Evolutionary conservation across 2,888 invertebrate genomes (phyloP).

Genomic region (Melanchra persicariae): DNA sequence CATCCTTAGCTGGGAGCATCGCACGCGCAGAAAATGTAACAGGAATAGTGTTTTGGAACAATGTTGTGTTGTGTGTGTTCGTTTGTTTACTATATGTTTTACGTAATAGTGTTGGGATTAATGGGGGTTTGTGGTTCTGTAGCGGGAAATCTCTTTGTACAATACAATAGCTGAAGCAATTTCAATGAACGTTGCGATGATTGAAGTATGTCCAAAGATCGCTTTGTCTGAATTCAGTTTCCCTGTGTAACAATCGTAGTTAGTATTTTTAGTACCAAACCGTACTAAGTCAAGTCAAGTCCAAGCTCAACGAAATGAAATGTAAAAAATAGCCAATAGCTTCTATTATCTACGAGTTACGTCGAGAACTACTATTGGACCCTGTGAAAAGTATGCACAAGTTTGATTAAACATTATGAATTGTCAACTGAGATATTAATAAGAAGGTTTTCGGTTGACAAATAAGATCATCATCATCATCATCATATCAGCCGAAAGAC

Average conservation of each 20-base stretch:
- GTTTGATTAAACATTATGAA: background rate
- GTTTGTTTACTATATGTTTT: constrained; percentile 21
- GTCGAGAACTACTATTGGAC: background rate
- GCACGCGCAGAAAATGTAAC: constrained; percentile 39
- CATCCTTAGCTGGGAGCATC: constrained; percentile 8
- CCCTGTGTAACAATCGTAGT: background rate
- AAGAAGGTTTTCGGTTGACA: no score
- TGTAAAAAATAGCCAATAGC: no score
- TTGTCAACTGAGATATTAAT: no score
- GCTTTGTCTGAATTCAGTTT: background rate
- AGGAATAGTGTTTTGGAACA: constrained; percentile 27
- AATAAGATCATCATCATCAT: no score
- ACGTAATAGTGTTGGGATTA: constrained; percentile 21
- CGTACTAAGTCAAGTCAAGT: background rate
- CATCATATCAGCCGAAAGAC: no score
- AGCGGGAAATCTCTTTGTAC: background rate
- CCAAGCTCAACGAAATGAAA: background rate
- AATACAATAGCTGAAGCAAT: background rate
- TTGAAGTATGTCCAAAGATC: background rate
- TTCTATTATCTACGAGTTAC: background rate
- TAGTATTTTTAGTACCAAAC: background rate
- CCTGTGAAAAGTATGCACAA: background rate
- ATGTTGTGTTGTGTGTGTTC: constrained; percentile 32
- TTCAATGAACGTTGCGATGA: background rate
- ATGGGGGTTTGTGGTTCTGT: background rate